Evolutionary conservation across 2,113 vertebrate genomes (phyloP).

Genomic region (Semnopithecus entellus): DNA sequence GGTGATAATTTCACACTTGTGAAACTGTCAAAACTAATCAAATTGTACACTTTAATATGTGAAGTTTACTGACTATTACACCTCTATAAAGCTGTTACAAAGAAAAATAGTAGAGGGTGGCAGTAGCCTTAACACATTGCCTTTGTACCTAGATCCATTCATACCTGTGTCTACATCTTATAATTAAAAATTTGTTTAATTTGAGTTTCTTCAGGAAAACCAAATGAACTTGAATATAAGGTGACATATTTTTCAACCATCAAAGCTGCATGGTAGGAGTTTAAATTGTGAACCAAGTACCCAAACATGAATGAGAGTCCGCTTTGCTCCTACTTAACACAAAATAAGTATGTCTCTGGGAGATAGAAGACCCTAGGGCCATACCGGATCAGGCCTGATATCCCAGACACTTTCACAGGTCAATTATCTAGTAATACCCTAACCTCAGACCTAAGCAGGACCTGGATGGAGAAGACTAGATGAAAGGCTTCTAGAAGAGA

Average conservation of each 20-base stretch:
- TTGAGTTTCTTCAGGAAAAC: background rate
- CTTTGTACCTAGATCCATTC: background rate
- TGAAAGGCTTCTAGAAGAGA: accelerated
- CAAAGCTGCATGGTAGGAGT: background rate
- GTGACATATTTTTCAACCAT: no score
- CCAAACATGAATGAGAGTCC: background rate
- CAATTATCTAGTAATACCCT: background rate
- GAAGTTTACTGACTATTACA: no score
- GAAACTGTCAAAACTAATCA: background rate
- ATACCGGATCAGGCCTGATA: no score
- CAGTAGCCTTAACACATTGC: accelerated
- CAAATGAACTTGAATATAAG: background rate
- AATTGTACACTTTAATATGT: background rate
- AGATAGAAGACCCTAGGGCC: background rate
- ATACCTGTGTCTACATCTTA: background rate
- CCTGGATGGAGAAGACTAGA: background rate
- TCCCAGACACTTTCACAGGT: background rate
- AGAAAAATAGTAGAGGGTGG: background rate
- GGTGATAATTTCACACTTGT: background rate
- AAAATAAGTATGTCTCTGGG: background rate
- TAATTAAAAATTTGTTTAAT: background rate
- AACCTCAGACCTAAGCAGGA: background rate
- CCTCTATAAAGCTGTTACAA: background rate
- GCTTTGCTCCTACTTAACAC: background rate
- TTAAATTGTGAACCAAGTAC: background rate